A percentile compares a stretch with the other conserved stretches of the same genome.
Conservation (phyloP, 2,797 vertebrate genomes). For the Pseudomugil gertrudae region DNA sequence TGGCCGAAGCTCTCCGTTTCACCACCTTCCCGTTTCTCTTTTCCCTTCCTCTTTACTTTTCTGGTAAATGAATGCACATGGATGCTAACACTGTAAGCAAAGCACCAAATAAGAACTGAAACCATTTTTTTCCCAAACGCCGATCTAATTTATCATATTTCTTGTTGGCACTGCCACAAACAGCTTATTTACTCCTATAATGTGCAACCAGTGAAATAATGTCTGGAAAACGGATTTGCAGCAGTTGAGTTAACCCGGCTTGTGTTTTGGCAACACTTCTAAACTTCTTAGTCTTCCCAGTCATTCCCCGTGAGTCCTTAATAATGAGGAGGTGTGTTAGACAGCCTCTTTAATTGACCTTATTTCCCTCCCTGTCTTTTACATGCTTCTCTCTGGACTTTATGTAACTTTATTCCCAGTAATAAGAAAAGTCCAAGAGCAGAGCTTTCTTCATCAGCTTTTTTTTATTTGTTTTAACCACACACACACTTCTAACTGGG, state of each 20-base stretch:
- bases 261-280: constrained; percentile 59
- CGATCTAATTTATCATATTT: constrained; percentile 25
- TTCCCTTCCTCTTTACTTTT: background rate
- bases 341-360: constrained; percentile 39
- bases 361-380: constrained; percentile 21
- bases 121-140: constrained; percentile 8
- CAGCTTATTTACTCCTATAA: constrained; percentile 22
- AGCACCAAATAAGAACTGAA: constrained; percentile 16
- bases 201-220: constrained; percentile 34
- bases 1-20: constrained; percentile 14
- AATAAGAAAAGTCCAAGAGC: constrained; percentile 26
- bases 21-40: background rate
- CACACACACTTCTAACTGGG: constrained; percentile 12
- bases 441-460: constrained; percentile 18
- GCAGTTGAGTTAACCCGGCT: background rate
- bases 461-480: constrained; percentile 3
- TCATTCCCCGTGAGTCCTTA: constrained; percentile 48
- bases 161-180: constrained; percentile 30
- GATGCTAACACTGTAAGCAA: constrained; percentile 1
- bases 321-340: constrained; percentile 46
- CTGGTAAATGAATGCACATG: constrained; percentile 26
- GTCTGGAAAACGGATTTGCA: constrained; percentile 32
- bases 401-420: constrained; percentile 30
- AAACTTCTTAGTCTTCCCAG: constrained; percentile 44
- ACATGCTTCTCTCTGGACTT: constrained; percentile 1